These are phyloP conservation scores for Eurois occulta DNA, from an alignment of 2,888 invertebrate species.

Conservation along the genomic window DNA sequence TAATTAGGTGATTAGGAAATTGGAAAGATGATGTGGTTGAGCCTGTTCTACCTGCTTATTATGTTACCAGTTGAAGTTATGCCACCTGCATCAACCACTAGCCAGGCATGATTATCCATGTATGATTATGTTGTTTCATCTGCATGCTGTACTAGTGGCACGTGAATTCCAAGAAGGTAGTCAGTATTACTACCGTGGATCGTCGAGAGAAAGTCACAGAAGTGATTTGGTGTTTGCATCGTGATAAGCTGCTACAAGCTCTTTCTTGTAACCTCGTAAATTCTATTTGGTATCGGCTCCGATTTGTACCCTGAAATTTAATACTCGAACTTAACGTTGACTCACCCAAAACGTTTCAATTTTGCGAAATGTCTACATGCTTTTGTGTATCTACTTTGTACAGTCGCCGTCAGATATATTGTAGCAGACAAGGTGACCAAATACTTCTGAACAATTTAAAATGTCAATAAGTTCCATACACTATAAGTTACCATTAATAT, in stretches of 20 bases:
- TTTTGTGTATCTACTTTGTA: conserved; percentile 62
- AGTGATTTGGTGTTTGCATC: conserved; percentile 77
- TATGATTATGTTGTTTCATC: conserved; percentile 62
- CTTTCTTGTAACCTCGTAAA: conserved; percentile 83
- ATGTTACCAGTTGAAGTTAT: conserved; percentile 55
- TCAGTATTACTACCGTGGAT: conserved; percentile 63
- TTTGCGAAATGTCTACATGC: conserved; percentile 78
- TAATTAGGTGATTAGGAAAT: conserved; percentile 66
- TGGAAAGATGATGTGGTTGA: conserved; percentile 63
- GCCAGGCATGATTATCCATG: conserved; percentile 52
- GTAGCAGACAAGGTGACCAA: too few relatives aligned
- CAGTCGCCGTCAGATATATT: too few relatives aligned
- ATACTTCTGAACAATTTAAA: too few relatives aligned
- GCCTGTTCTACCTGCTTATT: conserved; percentile 62
- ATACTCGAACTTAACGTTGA: conserved; percentile 82
- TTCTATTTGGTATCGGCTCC: conserved; percentile 78
- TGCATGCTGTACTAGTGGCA: conserved; percentile 48
- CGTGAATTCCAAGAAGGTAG: conserved; percentile 66
- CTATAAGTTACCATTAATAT: too few relatives aligned
- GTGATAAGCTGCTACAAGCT: conserved; percentile 79
- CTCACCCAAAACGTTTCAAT: conserved; percentile 80
- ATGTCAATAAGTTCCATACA: too few relatives aligned
- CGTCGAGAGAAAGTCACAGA: conserved; percentile 78
- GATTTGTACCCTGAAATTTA: conserved; percentile 83
- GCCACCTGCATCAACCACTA: conserved; percentile 52